Base-by-base conservation (phyloP, 2,797 vertebrate genomes). In the Gambelia wislizenii region DNA sequence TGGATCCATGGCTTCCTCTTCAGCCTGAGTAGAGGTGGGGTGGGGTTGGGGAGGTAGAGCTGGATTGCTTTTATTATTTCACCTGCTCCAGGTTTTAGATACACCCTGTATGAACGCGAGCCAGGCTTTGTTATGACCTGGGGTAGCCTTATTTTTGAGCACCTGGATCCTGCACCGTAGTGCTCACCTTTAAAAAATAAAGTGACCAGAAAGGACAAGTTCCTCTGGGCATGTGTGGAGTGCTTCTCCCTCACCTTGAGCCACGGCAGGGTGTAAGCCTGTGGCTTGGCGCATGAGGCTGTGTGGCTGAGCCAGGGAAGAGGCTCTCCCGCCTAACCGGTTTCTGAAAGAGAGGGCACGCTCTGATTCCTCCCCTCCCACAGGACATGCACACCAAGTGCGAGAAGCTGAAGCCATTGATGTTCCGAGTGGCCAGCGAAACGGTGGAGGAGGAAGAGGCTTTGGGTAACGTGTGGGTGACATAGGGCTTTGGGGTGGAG, bases 341-440 rank as follows among this genome's bases (percentile, higher is more conserved):
- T 13, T n/a, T n/a, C 49, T 4, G 2, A 30, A 75, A 75, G 39
- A 22, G 36, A 2, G 9, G 8, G 13, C 39, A 20, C 25, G 25
- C 42, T 33, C 16, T 18, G 20, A 6, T 16, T n/a, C 0, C 90
- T 20, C 80, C 91, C 1, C 74, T 76, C 87, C 89, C 81, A 1
- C 87, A 99, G 98, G 91, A 76, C 0, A 76, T 98, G 56, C 97
- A 94, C 12, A 97, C 98, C 85, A 96, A 95, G 86, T 98, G 98
- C 39, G 98, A 99, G 91, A 97, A 96, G 89, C 97, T 99, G 92
- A 96, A 98, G 91, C 98, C 97, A 0, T 97, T 96, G 75, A 97
- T 99, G 4, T 99, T 98, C 92, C 97, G 98, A 56, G 96, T 99
- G 67, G 98, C 98, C 56, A 98, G 97, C 0, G 98, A 98, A 90